Conservation (phyloP, 2,113 vertebrate species). For the Melanotaenia duboulayi region DNA sequence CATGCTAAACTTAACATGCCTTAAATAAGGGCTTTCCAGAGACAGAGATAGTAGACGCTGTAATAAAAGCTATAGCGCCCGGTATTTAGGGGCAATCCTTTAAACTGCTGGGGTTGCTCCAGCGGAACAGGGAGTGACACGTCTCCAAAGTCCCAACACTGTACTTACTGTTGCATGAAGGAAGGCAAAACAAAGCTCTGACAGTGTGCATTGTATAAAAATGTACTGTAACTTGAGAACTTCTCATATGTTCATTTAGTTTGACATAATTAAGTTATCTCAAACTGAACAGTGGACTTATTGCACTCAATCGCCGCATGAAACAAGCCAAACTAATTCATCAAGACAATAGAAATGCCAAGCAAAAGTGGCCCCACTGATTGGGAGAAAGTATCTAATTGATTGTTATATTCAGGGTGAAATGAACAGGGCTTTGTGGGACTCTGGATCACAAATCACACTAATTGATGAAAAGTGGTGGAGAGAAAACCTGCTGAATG, state of each 20-base stretch:
- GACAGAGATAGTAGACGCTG: too few relatives aligned
- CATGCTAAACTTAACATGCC: too few relatives aligned
- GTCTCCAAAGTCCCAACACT: background rate
- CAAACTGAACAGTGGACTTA: background rate
- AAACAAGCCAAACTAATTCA: background rate
- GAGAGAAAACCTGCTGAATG: background rate
- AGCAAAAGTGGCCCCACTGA: background rate
- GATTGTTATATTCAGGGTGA: background rate
- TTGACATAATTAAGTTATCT: too few relatives aligned
- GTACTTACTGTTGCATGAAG: background rate
- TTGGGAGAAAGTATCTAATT: background rate
- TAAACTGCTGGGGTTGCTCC: too few relatives aligned
- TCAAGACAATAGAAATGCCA: background rate
- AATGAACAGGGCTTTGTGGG: background rate
- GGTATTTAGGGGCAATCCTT: too few relatives aligned
- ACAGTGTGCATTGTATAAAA: slow-evolving; percentile 1
- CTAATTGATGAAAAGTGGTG: background rate
- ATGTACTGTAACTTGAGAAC: background rate
- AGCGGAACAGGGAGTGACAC: background rate
- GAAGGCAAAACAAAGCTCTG: background rate
- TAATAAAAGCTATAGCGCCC: too few relatives aligned
- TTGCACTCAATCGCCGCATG: background rate
- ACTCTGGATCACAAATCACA: background rate
- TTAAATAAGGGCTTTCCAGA: too few relatives aligned
- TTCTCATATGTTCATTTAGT: too few relatives aligned